Conservation (phyloP, 2,113 vertebrate genomes). For the Panurus biarmicus region DNA sequence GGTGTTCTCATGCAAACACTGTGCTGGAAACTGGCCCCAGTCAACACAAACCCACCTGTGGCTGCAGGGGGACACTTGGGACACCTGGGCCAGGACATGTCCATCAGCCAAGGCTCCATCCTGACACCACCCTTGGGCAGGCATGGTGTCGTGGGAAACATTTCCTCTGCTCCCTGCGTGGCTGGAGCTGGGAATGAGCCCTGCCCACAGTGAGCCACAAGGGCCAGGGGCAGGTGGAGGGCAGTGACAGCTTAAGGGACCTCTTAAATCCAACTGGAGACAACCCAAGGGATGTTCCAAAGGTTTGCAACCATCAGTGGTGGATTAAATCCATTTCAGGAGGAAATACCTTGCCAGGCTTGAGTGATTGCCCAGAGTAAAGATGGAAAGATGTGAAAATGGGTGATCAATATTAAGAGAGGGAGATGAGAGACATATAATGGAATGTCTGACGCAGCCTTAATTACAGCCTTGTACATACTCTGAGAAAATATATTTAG, state of each 20-base stretch:
- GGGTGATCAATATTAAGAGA: conserved; percentile 46
- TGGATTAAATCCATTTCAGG: background rate
- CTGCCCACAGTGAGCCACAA: background rate
- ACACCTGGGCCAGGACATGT: background rate
- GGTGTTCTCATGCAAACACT: background rate
- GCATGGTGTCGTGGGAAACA: accelerated
- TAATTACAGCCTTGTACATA: conserved; percentile 33
- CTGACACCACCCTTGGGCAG: background rate
- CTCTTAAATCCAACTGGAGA: background rate
- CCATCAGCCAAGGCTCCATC: background rate
- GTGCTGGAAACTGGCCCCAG: background rate
- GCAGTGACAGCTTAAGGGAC: background rate
- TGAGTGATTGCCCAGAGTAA: background rate
- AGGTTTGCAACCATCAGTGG: background rate
- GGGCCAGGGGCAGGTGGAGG: background rate
- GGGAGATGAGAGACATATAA: background rate
- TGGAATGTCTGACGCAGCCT: conserved; percentile 37
- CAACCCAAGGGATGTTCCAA: background rate
- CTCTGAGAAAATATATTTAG: conserved; percentile 38
- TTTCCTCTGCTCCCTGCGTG: background rate
- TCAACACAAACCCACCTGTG: background rate
- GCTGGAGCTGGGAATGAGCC: background rate
- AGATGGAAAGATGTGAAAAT: conserved; percentile 14
- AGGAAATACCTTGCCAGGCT: background rate
- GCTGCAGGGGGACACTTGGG: background rate